These are phyloP conservation scores for Palythoa grandis DNA, from an alignment of 92 coral and sea anemone species.

Conservation along the genomic window DNA sequence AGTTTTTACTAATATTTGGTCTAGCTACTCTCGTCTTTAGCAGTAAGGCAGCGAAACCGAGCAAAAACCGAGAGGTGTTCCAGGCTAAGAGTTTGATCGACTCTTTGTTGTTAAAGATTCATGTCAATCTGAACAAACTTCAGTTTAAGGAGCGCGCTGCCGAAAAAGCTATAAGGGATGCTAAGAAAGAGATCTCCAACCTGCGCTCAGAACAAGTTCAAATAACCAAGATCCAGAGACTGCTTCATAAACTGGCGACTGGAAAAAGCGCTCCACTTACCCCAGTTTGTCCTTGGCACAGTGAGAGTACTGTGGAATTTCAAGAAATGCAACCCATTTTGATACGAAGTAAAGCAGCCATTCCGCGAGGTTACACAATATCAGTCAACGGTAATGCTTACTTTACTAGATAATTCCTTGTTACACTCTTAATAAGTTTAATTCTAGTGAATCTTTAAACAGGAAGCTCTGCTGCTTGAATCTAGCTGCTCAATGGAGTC, in stretches of 20 bases:
- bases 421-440: no score
- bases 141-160: constrained; percentile 22
- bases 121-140: constrained; percentile 31
- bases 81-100: no score
- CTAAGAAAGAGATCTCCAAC: constrained; percentile 32
- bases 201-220: constrained; percentile 39
- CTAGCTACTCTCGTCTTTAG: no score
- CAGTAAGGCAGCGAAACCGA: no score
- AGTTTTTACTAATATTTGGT: no score
- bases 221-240: constrained; percentile 52
- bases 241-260: constrained; percentile 50
- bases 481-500: no score
- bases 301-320: constrained; percentile 47
- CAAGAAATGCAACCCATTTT: constrained; percentile 53
- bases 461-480: no score
- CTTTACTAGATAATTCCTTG: no score
- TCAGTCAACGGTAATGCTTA: constrained; percentile 53
- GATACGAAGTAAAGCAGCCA: constrained; percentile 53
- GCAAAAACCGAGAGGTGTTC: no score
- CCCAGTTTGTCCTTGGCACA: constrained; percentile 44
- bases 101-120: constrained; percentile 54
- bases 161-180: constrained; percentile 15
- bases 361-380: constrained; percentile 58
- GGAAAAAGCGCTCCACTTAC: constrained; percentile 10
- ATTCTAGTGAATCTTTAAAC: no score